A percentile compares a stretch with the other conserved stretches of the same genome.
phyloP scores from a whole-genome alignment of 2,888 invertebrate genomes.

The Neria commutata region DNA sequence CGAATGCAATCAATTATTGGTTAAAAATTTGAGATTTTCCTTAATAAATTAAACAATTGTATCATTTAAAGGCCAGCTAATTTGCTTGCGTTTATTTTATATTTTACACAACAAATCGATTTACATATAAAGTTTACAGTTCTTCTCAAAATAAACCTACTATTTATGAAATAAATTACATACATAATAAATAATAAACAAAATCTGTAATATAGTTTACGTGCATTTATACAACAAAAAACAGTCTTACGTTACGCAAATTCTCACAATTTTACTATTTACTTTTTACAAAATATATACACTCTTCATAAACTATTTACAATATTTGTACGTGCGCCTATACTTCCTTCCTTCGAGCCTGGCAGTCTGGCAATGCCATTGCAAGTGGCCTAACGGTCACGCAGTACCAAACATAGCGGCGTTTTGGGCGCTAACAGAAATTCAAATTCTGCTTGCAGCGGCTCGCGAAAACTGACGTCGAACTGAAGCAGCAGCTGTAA shows the following conservation, averaged over 20 bases:
- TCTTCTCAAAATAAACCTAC: background rate
- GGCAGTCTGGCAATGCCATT: slow-evolving; percentile 12
- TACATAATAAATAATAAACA: slow-evolving; percentile 19
- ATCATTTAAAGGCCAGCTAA: no score
- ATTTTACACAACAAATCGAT: no score
- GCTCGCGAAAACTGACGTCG: slow-evolving; percentile 71
- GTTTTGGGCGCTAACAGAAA: slow-evolving; percentile 80
- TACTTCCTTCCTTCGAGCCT: no score
- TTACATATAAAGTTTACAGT: no score
- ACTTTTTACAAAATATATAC: slow-evolving; percentile 22
- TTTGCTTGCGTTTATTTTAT: no score
- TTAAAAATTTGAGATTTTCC: no score
- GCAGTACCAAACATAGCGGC: slow-evolving; percentile 72
- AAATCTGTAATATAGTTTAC: slow-evolving; percentile 1
- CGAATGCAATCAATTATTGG: no score
- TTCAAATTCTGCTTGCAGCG: slow-evolving; percentile 78
- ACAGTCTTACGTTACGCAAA: slow-evolving; percentile 55
- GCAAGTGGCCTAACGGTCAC: slow-evolving; percentile 66
- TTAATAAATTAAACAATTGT: no score
- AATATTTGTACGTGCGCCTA: slow-evolving; percentile 8
- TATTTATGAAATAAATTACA: slow-evolving; percentile 13
- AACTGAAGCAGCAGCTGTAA: slow-evolving; percentile 73
- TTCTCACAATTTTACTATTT: slow-evolving; percentile 44
- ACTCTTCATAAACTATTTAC: slow-evolving; percentile 19
- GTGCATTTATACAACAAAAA: slow-evolving; percentile 21